Evolutionary conservation across 2,797 vertebrate genomes (phyloP).

Genomic region (Sphenopsis melanotis): DNA sequence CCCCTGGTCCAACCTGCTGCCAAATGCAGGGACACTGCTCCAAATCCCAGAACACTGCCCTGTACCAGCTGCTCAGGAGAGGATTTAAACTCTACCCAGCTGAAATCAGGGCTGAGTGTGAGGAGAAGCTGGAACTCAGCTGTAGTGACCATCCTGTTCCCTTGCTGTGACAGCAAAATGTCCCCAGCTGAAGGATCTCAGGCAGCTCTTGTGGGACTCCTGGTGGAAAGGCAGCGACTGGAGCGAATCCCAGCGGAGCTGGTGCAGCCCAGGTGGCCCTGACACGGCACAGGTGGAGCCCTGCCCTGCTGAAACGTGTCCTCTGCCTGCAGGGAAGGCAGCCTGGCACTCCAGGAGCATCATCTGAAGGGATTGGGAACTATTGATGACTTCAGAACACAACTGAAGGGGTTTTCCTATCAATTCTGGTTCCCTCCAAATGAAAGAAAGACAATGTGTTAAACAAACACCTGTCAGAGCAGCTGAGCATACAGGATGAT

Average conservation of each 20-base stretch:
- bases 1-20: too few relatives aligned
- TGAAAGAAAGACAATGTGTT: neutral
- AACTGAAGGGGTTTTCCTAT: neutral
- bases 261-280: neutral
- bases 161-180: neutral
- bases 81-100: neutral
- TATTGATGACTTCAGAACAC: neutral
- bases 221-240: neutral
- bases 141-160: neutral
- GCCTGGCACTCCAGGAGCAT: neutral
- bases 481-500: neutral
- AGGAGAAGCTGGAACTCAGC: neutral
- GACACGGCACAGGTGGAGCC: neutral
- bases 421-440: neutral
- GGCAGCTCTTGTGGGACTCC: neutral
- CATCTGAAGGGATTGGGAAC: neutral
- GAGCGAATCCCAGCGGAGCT: neutral
- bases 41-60: neutral
- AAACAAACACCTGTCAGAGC: neutral
- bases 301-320: neutral
- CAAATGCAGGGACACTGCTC: neutral
- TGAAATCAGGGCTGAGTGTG: neutral
- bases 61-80: neutral
- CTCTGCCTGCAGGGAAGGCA: neutral
- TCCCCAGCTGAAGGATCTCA: neutral